Evolutionary conservation across 2,888 invertebrate genomes (phyloP), one percentile per base, ranked within the genome.

Genomic region (Leptinotarsa rubiginosa): DNA sequence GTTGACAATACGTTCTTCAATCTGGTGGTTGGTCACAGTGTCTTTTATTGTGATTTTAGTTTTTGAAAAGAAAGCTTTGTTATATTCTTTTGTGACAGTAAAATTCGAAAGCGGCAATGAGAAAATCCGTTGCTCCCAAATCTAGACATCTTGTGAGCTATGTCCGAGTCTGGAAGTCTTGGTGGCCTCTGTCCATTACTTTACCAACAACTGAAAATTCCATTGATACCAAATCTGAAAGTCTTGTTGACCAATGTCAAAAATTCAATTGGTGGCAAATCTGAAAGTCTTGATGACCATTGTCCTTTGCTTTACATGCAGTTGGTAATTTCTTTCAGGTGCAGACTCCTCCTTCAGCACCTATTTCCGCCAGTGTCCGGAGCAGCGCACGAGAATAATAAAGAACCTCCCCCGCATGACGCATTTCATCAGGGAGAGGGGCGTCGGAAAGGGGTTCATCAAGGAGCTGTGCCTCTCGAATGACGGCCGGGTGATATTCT

Each of bases 391-490:
- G 76, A 89, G 89, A 82, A 92, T 94, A 73, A 89, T 92, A 65
- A 91, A 92, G 81, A 97, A 97, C 87, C 89, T 91, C 22, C 92
- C 93, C 16, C 90, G 97, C 64, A 90, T 98, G 68, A 92, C 96
- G 7, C 96, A 95, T 87, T 97, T 92, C 84, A 90, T 93, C 12
- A 92, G 95, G 83, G 97, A 98, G 86, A 94, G 95, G 0, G 97
- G 96, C 84, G 94, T 95, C 16, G 97, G 96, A 1, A 94, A 94
- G 79, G 97, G 97, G 0, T 97, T 95, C 82, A 97, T 98, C 72
- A 98, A 98, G 88, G 98, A 97, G 85, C 89, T 96, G 65, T 95
- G 96, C 83, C 97, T 96, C 87, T 97, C 97, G 1, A 90, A 95
- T 1, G 97, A 97, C 86, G 98, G 98, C 0, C 91, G 97, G 68